These are phyloP conservation scores for Thalassaphorura encarpata DNA, from an alignment of 1,140 invertebrate genomes.

Conservation along the genomic window DNA sequence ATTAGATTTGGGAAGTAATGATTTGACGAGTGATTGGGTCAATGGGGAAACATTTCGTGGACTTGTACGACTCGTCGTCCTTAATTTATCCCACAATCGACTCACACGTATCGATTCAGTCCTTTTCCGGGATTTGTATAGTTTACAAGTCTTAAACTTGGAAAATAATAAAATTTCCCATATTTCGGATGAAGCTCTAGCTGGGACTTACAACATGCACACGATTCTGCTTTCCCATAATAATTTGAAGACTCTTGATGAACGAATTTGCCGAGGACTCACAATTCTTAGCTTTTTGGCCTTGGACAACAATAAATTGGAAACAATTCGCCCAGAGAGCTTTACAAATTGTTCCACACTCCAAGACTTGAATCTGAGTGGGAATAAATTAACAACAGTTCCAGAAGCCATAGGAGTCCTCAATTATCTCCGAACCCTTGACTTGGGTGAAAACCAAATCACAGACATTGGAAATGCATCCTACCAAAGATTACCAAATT, in stretches of 20 bases:
- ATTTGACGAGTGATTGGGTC: slow-evolving; percentile 75
- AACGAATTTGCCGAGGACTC: slow-evolving; percentile 36
- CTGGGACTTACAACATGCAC: slow-evolving; percentile 72
- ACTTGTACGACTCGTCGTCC: slow-evolving; percentile 57
- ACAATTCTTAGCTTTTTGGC: slow-evolving; percentile 50
- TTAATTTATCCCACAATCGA: slow-evolving; percentile 73
- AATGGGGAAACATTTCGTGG: slow-evolving; percentile 75
- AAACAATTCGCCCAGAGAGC: slow-evolving; percentile 62
- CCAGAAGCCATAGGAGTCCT: slow-evolving; percentile 74
- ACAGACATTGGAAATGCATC: slow-evolving; percentile 67
- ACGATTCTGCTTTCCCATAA: slow-evolving; percentile 78
- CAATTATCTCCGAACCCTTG: slow-evolving; percentile 68
- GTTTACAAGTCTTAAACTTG: slow-evolving; percentile 53
- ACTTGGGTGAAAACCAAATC: slow-evolving; percentile 82
- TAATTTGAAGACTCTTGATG: slow-evolving; percentile 56
- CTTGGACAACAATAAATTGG: slow-evolving; percentile 71
- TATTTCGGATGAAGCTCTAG: slow-evolving; percentile 68
- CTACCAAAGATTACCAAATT: slow-evolving; percentile 64
- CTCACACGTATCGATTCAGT: slow-evolving; percentile 65
- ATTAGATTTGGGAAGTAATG: slow-evolving; percentile 74
- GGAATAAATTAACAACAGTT: slow-evolving; percentile 69
- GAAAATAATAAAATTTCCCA: slow-evolving; percentile 59
- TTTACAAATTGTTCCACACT: slow-evolving; percentile 72
- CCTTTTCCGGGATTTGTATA: slow-evolving; percentile 57
- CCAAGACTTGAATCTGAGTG: slow-evolving; percentile 77